Conservation (phyloP, 1,140 invertebrate genomes). For the Pseudobourletiella spinata region DNA sequence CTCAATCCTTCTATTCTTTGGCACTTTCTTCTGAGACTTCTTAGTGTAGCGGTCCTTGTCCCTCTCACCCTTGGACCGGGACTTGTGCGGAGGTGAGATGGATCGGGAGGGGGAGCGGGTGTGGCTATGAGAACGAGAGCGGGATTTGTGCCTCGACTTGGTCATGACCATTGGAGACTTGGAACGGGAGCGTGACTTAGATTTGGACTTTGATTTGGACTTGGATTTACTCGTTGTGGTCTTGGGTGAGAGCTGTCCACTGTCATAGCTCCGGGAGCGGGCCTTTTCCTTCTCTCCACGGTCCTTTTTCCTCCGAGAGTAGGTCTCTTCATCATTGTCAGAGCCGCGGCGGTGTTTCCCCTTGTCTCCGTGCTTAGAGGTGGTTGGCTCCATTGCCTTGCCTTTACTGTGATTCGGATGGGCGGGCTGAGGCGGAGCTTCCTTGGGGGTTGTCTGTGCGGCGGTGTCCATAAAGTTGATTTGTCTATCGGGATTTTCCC, state of each 20-base stretch:
- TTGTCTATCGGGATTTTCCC: conserved; percentile 9
- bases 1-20: neutral
- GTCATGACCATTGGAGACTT: neutral
- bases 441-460: neutral
- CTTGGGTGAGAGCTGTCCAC: neutral
- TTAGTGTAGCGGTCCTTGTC: neutral
- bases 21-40: conserved; percentile 4
- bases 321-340: neutral
- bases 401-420: neutral
- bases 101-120: conserved; percentile 6
- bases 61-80: neutral
- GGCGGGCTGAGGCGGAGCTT: neutral
- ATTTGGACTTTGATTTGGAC: conserved; percentile 16
- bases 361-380: neutral
- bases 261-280: neutral
- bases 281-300: neutral
- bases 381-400: neutral
- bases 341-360: neutral
- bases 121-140: neutral
- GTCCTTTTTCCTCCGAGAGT: neutral
- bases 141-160: conserved; percentile 2
- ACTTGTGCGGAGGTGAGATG: neutral
- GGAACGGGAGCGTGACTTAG: conserved; percentile 11
- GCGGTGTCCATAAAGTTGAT: neutral
- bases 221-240: neutral